Conservation (phyloP, 2,113 vertebrate species). For the Monarcha castaneiventris region DNA sequence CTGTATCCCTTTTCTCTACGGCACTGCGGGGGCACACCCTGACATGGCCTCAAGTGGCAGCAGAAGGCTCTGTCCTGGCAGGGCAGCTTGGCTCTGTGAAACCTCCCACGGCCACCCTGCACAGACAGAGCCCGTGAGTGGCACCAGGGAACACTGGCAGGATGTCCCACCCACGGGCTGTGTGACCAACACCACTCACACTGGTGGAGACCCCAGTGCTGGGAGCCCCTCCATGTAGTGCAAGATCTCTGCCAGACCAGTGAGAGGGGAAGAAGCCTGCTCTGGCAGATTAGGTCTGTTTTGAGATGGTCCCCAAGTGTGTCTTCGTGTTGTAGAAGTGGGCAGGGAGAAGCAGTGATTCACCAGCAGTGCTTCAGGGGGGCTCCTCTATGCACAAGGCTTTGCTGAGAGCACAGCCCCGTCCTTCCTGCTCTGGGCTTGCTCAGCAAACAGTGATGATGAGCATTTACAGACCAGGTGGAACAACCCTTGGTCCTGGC, state of each 20-base stretch:
- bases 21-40: background rate
- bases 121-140: fast-evolving
- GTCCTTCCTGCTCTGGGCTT: background rate
- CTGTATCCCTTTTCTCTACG: background rate
- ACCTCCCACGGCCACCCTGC: background rate
- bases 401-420: background rate
- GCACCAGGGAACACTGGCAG: background rate
- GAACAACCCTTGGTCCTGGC: background rate
- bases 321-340: background rate
- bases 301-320: background rate
- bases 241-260: background rate
- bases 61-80: background rate
- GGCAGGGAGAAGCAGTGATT: background rate
- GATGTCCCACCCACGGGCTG: background rate
- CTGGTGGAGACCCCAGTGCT: background rate
- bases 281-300: background rate
- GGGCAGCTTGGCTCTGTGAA: background rate
- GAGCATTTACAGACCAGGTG: background rate
- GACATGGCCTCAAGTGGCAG: background rate
- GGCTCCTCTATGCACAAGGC: background rate
- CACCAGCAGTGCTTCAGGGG: background rate
- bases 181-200: fast-evolving
- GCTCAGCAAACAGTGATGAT: background rate
- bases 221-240: background rate
- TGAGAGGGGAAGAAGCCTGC: background rate